A percentile compares a stretch with the other conserved stretches of the same genome.
Evolutionary conservation across 2,888 invertebrate species (phyloP).

Genomic region (Stenchaetothrips biformis): DNA sequence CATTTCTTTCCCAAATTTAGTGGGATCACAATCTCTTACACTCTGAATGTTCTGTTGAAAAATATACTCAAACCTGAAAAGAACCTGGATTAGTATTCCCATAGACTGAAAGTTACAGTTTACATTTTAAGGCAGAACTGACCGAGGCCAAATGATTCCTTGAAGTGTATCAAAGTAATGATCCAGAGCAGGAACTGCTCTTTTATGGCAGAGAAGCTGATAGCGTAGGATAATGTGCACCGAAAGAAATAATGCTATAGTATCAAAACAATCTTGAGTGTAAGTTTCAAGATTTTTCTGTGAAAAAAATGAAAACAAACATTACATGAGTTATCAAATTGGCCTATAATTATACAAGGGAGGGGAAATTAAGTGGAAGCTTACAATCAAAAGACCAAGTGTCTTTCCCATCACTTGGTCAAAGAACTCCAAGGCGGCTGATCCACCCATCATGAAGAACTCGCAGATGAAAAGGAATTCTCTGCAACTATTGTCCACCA

Average conservation of each 20-base stretch:
- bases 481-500: slow-evolving; percentile 95
- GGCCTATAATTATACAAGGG: neutral
- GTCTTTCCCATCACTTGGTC: slow-evolving; percentile 91
- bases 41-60: slow-evolving; percentile 90
- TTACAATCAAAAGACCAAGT: slow-evolving; percentile 73
- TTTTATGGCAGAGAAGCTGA: slow-evolving; percentile 86
- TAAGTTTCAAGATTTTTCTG: slow-evolving; percentile 88
- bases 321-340: slow-evolving; percentile 29
- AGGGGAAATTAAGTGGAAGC: slow-evolving; percentile 41
- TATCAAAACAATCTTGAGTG: slow-evolving; percentile 86
- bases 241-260: slow-evolving; percentile 94
- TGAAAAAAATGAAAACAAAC: slow-evolving; percentile 44
- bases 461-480: slow-evolving; percentile 95
- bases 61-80: slow-evolving; percentile 70
- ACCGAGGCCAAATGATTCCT: slow-evolving; percentile 73
- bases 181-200: slow-evolving; percentile 89
- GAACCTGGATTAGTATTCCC: neutral
- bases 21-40: slow-evolving; percentile 86
- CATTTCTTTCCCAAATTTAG: slow-evolving; percentile 82
- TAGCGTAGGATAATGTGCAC: slow-evolving; percentile 89
- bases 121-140: slow-evolving; percentile 29
- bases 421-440: slow-evolving; percentile 80
- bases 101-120: neutral
- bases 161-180: slow-evolving; percentile 92
- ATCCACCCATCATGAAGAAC: slow-evolving; percentile 89